phyloP scores from a whole-genome alignment of 2,888 invertebrate genomes.

The Epinotia demarniana region DNA sequence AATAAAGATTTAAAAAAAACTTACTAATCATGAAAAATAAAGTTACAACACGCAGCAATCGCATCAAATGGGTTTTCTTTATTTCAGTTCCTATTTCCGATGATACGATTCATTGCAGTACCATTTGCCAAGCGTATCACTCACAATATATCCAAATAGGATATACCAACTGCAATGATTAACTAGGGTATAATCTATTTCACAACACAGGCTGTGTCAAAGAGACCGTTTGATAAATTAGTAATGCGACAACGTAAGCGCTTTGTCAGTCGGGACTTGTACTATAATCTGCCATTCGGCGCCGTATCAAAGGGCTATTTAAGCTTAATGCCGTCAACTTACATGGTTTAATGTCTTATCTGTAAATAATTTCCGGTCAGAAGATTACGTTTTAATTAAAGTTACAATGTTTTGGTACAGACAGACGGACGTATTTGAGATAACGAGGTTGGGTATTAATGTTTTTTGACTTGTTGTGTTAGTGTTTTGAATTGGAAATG shows the following conservation, averaged over 20 bases:
- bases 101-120: no score
- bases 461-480: conserved; percentile 10
- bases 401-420: conserved; percentile 34
- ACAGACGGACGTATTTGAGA: conserved; percentile 38
- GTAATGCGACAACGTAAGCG: conserved; percentile 34
- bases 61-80: no score
- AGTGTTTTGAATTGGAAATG: background rate
- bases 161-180: background rate
- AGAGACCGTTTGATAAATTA: conserved; percentile 35
- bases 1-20: no score
- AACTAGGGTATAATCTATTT: conserved; percentile 2
- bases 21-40: no score
- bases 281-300: conserved; percentile 41
- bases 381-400: conserved; percentile 37
- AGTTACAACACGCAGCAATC: no score
- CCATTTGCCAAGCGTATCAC: no score
- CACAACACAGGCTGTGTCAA: background rate
- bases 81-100: no score
- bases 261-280: conserved; percentile 14
- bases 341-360: conserved; percentile 41
- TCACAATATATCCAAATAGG: no score
- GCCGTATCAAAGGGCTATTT: conserved; percentile 38
- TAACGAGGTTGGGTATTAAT: conserved; percentile 22
- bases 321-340: conserved; percentile 42
- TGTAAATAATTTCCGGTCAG: conserved; percentile 37